Percentiles rank a stretch among this genome's conserved stretches.
phyloP scores from a whole-genome alignment of 2,888 invertebrate genomes.

The Caenorhabditis becei region DNA sequence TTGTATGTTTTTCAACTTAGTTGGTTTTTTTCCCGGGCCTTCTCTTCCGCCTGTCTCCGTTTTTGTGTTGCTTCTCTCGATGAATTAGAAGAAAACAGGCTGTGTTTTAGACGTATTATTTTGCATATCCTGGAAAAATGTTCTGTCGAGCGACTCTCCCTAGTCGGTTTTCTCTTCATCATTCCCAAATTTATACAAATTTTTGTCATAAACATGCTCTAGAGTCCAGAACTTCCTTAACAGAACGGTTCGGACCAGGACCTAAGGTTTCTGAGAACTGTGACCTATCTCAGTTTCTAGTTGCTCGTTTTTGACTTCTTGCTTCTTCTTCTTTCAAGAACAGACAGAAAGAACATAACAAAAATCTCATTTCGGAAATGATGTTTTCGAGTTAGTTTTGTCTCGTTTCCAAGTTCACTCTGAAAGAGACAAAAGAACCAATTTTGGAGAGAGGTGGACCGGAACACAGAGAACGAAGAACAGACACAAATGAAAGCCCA shows the following conservation, averaged over 20 bases:
- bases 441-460: neutral
- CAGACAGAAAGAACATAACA: slow-evolving; percentile 33
- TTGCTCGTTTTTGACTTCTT: neutral
- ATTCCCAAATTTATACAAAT: too few relatives aligned
- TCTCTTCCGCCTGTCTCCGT: slow-evolving; percentile 7
- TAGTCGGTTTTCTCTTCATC: neutral
- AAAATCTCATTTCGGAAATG: slow-evolving; percentile 48
- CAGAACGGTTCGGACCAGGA: too few relatives aligned
- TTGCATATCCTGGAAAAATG: slow-evolving; percentile 23
- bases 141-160: slow-evolving; percentile 13
- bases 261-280: too few relatives aligned
- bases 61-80: slow-evolving; percentile 19
- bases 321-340: neutral
- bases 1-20: slow-evolving; percentile 57
- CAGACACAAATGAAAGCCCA: neutral
- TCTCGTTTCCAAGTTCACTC: neutral
- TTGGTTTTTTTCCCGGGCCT: slow-evolving; percentile 29
- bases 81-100: slow-evolving; percentile 32
- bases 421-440: neutral
- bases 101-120: slow-evolving; percentile 51
- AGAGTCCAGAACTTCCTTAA: neutral
- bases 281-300: too few relatives aligned
- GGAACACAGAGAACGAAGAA: neutral
- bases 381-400: slow-evolving; percentile 33
- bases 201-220: too few relatives aligned